Base-by-base conservation (phyloP, 1,140 invertebrate genomes). In the Aphaenogaster floridana region DNA sequence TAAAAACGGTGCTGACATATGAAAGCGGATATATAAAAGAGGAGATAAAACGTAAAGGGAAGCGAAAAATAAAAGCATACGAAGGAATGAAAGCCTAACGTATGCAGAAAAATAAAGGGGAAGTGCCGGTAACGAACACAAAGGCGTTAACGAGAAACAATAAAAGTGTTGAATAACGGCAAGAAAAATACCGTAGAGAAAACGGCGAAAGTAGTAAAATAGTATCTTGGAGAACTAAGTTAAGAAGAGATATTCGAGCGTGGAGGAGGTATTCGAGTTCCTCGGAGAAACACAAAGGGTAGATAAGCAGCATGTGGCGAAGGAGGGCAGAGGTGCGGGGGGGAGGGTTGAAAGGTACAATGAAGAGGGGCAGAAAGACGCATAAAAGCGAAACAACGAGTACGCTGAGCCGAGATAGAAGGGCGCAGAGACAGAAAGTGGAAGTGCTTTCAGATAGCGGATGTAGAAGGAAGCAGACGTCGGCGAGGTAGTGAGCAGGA, bases 371-470 rank as follows among this genome's bases (percentile, higher is more conserved):
- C 4, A 54, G 50, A 68, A 36, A 48, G 11, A 63, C 3, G 45
- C 28, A 45, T 83, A 84, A 74, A 76, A 74, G 69, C 54, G 69
- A 83, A 83, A 83, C 68, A 72, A 71, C 28, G 80, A 74, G 54
- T 57, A 61, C 42, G 69, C 48, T 28, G 52, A 15, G 21, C 15
- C 11, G 36, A 36, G 54, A 64, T 13, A 48, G n/a, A 39, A 50
- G n/a, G 63, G 15, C 13, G n/a, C 11, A 48, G 57, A 64, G 77
- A 54, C 52, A 34, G 42, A 78, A 69, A 59, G 74, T 59, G 52
- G 59, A 86, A 71, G 78, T 71, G 72, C 61, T 69, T 90, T 89
- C 42, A 88, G 76, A 77, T 88, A 86, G 48, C 45, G 69, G 54
- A 61, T 74, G 54, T 69, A 17, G 64, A 69, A 69, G 69, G n/a